These are phyloP conservation scores for Protaetia brevitarsis DNA, from an alignment of 1,140 invertebrate genomes.

Conservation along the genomic window DNA sequence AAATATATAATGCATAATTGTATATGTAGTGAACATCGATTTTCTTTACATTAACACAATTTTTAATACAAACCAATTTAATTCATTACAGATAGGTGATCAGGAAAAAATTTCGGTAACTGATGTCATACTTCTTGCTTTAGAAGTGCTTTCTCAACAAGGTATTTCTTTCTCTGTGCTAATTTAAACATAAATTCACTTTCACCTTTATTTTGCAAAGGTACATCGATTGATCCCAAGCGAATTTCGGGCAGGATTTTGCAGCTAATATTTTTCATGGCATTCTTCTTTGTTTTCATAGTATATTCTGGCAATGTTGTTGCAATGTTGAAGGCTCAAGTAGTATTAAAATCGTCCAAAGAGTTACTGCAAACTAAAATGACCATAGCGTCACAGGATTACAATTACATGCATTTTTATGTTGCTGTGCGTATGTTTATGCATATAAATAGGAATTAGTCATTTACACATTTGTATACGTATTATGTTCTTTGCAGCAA, in stretches of 20 bases:
- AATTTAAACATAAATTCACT: not conserved
- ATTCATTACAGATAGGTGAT: conserved; percentile 29
- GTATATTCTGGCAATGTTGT: conserved; percentile 43
- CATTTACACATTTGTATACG: not conserved
- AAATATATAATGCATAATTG: no score
- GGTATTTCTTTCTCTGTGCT: conserved; percentile 25
- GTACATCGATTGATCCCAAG: conserved; percentile 33
- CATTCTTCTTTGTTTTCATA: conserved; percentile 43
- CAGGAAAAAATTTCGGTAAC: conserved; percentile 28
- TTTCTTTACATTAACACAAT: not conserved
- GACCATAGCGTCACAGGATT: conserved; percentile 33
- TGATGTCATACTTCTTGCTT: conserved; percentile 36
- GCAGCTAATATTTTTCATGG: conserved; percentile 34
- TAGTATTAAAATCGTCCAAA: conserved; percentile 30
- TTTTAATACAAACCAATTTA: no score
- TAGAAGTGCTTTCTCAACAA: conserved; percentile 42
- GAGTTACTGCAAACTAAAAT: conserved; percentile 37
- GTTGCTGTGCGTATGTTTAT: conserved; percentile 32
- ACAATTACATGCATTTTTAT: conserved; percentile 34
- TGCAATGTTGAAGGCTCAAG: conserved; percentile 38
- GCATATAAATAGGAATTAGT: not conserved
- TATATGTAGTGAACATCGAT: no score
- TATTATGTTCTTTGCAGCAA: conserved; percentile 11
- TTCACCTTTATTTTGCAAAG: conserved; percentile 30
- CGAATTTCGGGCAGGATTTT: conserved; percentile 35